Percentiles rank a stretch among this genome's conserved stretches.
These are phyloP conservation scores for Eurois occulta DNA, from an alignment of 2,888 invertebrate genomes.

Conservation along the genomic window DNA sequence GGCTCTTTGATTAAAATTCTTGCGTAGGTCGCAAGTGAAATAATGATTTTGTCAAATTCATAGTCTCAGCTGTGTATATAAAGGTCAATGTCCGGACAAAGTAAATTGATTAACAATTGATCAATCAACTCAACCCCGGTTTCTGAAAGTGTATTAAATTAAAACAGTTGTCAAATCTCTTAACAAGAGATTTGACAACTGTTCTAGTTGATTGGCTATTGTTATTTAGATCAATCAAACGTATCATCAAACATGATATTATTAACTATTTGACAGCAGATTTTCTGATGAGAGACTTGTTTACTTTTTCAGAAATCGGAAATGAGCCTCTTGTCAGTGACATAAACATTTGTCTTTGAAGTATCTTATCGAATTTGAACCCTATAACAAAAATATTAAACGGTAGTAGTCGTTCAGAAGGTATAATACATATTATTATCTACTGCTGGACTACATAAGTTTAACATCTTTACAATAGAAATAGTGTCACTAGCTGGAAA, in stretches of 20 bases:
- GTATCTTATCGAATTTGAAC: not conserved
- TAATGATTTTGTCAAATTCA: not conserved
- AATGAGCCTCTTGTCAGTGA: not conserved
- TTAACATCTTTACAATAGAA: not conserved
- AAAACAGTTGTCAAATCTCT: constrained; percentile 12
- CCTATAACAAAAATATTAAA: not conserved
- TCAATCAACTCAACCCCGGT: not conserved
- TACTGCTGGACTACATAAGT: not conserved
- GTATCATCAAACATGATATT: not conserved
- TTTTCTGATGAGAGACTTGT: not conserved
- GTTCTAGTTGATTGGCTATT: constrained; percentile 33
- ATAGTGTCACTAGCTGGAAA: not conserved
- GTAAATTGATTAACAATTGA: constrained; percentile 7
- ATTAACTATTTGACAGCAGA: not conserved
- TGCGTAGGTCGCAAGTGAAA: not conserved
- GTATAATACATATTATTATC: too few relatives aligned
- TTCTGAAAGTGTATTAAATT: constrained; percentile 3
- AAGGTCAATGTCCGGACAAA: constrained; percentile 1
- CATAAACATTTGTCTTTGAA: not conserved
- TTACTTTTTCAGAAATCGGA: not conserved
- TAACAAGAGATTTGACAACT: not conserved
- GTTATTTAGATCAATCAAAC: not conserved
- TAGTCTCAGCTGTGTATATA: not conserved
- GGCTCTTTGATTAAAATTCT: not conserved
- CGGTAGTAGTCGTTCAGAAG: not conserved